Conservation (phyloP, 2,888 invertebrate species). For the Eristalis tenax region DNA sequence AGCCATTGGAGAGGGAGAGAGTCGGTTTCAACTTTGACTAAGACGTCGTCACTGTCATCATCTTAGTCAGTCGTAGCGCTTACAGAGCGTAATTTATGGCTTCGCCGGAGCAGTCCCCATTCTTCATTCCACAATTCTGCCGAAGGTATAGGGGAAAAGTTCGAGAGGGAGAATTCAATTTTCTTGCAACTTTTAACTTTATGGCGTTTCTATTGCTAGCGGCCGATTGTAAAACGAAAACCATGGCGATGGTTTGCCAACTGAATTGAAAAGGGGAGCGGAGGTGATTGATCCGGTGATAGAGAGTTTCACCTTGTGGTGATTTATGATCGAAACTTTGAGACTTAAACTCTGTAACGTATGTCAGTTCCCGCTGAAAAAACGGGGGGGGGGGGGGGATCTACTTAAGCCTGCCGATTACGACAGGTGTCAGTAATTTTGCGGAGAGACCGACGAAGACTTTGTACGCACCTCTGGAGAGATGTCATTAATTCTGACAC, state of each 20-base stretch:
- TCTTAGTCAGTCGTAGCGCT: not conserved
- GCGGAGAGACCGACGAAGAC: not conserved
- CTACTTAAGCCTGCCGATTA: not conserved
- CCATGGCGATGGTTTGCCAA: not conserved
- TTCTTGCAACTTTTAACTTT: slow-evolving; percentile 1
- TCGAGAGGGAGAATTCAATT: slow-evolving; percentile 1
- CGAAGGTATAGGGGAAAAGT: not conserved
- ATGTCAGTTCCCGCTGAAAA: not conserved
- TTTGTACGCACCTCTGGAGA: not conserved
- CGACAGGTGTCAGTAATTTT: not conserved
- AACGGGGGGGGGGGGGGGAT: not conserved
- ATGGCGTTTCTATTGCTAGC: not conserved
- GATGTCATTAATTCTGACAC: not conserved
- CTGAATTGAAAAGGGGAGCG: not conserved
- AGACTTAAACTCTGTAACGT: not conserved
- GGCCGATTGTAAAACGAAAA: not conserved
- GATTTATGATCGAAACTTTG: not conserved
- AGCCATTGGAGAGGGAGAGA: not conserved
- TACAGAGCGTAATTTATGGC: not conserved
- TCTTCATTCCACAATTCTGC: not conserved
- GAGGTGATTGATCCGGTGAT: not conserved
- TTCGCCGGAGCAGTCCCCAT: not conserved
- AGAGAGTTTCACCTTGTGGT: not conserved
- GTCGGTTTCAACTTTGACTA: not conserved
- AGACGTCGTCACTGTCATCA: slow-evolving; percentile 1